Percentiles rank a stretch among this genome's conserved stretches.
phyloP scores from a whole-genome alignment of 1,140 invertebrate species.

The Listronotus oregonensis region DNA sequence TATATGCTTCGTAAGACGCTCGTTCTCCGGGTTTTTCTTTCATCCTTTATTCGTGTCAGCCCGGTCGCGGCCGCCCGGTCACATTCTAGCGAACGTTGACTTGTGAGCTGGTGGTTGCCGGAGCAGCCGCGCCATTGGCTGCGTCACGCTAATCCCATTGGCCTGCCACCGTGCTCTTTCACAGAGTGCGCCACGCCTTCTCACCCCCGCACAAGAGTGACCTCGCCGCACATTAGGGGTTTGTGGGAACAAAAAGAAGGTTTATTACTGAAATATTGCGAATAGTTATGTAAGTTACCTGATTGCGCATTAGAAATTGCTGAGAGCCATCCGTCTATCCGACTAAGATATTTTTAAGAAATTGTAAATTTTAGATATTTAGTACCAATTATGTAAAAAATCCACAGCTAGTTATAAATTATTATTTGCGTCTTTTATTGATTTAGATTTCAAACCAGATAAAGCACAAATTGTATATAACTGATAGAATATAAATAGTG shows the following conservation, averaged over 20 bases:
- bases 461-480: too few relatives aligned
- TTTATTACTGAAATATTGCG: background rate
- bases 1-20: background rate
- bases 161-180: slow-evolving; percentile 39
- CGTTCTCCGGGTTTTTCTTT: background rate
- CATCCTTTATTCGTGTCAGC: background rate
- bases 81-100: slow-evolving; percentile 40
- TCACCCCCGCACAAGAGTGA: background rate
- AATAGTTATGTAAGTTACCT: too few relatives aligned
- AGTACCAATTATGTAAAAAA: too few relatives aligned
- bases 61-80: background rate
- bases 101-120: slow-evolving; percentile 48
- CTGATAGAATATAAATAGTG: too few relatives aligned
- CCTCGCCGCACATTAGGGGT: too few relatives aligned
- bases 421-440: too few relatives aligned
- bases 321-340: too few relatives aligned
- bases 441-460: too few relatives aligned
- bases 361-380: too few relatives aligned
- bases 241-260: background rate
- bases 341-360: too few relatives aligned
- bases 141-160: slow-evolving; percentile 51
- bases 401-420: too few relatives aligned
- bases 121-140: slow-evolving; percentile 44
- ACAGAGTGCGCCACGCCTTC: slow-evolving; percentile 7
- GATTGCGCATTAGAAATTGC: too few relatives aligned